Base-by-base conservation (phyloP, 2,888 invertebrate species). In the Polyploca ridens region DNA sequence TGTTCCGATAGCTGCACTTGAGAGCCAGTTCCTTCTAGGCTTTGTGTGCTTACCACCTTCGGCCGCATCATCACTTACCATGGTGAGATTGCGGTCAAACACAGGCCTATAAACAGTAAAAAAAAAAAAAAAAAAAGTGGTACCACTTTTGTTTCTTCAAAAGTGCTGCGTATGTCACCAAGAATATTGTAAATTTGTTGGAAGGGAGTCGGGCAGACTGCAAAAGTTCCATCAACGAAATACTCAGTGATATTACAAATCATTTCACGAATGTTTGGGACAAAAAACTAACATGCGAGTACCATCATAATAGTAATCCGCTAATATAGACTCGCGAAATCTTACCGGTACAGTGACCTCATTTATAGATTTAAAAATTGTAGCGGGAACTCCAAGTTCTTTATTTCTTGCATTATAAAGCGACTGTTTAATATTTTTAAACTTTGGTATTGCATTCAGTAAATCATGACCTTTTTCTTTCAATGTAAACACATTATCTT, bases 141-240 rank as follows among this genome's bases (percentile, higher is more conserved):
- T 19, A 63, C 58, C n/a, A 63, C 57, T 57, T 63, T 63, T 33
- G 63, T 63, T 33, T n/a, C 54, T 62, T 62, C 46, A 44, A 46
- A 46, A 19, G 35, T 35, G 35, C 35, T 35, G 35, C 35, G 5
- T 35, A 35, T 35, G 62, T 58, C 58, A 58, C 58, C 58, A 58
- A 58, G 58, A 58, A 58, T 58, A 58, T 58, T 58, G 58, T 58
- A 6, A 35, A 35, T 35, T 35, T 35, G 35, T 35, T 35, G 35
- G 35, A 35, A 35, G 35, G 35, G 62, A 41, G 19, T 16, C 33
- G 62, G 41, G 62, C 58, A 58, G 38, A 58, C 58, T 57, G 33
- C 41, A 63, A 63, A 63, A 41, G 63, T 63, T 41, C 58, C 63
- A 63, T 63, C 58, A 63, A n/a, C 63, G 44, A 63, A 63, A 63